Evolutionary conservation across 2,113 vertebrate genomes (phyloP), one percentile per base, ranked within the genome.

Genomic region (Cyprinodon variegatus): DNA sequence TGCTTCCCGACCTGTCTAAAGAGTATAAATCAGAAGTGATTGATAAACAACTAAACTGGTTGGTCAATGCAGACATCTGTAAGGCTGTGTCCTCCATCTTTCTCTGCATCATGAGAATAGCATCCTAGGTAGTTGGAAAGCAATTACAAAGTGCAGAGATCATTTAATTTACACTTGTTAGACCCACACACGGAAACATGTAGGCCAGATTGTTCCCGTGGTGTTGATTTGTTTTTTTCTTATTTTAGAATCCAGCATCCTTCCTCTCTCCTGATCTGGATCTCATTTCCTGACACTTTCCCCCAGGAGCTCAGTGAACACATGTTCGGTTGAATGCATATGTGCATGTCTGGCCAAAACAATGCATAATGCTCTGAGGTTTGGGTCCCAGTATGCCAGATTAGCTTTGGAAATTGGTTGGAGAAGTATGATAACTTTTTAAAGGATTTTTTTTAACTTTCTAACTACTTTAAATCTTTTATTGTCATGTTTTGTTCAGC

Each of bases 141-240:
- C 81, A 84, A 90, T 85, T 85, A 83, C 80, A 63, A 48, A 68
- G 66, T 40, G 57, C 72, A 57, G 65, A 57, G 71, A 83, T 90
- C 62, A 83, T 83, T 89, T 82, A 41, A 76, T 85, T 84, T 81
- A 83, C 79, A 87, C 83, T 74, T 80, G 63, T 73, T 64, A 68
- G 40, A 12, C 63, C 50, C 69, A 62, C 72, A 65, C 69, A 60
- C 53, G 14, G 59, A 70, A 29, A 74, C 39, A 74, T 48, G 63
- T 14, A 81, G 43, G 20, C 39, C 66, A 83, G 71, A 82, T 83
- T 86, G 76, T 82, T 89, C 82, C 80, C 70, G 57, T 80, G 81
- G 83, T 90, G 89, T 88, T 90, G 89, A 90, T 92, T 92, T 88
- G 86, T 90, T 89, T 86, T 86, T 76, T 86, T 76, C 85, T 85